phyloP scores from a whole-genome alignment of 2,888 invertebrate species.

The Cylloceria caligata region DNA sequence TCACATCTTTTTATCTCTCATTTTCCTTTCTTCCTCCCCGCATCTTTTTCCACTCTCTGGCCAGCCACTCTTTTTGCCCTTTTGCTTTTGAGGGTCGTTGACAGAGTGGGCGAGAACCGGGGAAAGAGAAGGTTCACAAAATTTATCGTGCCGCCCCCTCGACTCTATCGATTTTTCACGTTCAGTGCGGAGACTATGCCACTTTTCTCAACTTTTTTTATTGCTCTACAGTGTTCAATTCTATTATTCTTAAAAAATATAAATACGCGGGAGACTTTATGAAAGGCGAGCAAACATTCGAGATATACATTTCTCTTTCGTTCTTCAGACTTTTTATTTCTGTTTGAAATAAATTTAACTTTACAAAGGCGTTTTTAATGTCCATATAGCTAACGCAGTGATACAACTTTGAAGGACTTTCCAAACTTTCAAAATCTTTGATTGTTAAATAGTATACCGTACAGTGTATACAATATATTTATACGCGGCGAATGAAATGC shows the following conservation, averaged over 20 bases:
- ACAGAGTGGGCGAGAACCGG: constrained; percentile 31
- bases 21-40: constrained; percentile 43
- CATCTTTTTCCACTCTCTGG: constrained; percentile 48
- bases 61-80: constrained; percentile 33
- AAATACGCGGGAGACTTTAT: too few relatives aligned
- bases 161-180: constrained; percentile 55
- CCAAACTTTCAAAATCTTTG: constrained; percentile 6
- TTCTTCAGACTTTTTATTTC: neutral
- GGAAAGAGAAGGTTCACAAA: constrained; percentile 49
- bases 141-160: constrained; percentile 65
- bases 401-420: constrained; percentile 16
- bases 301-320: neutral
- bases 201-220: constrained; percentile 41
- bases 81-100: constrained; percentile 59
- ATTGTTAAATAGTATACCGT: constrained; percentile 10
- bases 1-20: constrained; percentile 15
- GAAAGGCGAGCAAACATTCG: too few relatives aligned
- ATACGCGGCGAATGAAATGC: constrained; percentile 2
- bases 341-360: neutral
- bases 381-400: neutral
- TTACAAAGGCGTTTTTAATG: neutral
- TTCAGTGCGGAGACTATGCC: constrained; percentile 8
- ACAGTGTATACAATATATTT: constrained; percentile 9
- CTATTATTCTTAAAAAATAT: too few relatives aligned
- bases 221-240: neutral